Evolutionary conservation across 2,113 vertebrate genomes (phyloP), one percentile per base, ranked within the genome.

Genomic region (Scartelaos histophorus): DNA sequence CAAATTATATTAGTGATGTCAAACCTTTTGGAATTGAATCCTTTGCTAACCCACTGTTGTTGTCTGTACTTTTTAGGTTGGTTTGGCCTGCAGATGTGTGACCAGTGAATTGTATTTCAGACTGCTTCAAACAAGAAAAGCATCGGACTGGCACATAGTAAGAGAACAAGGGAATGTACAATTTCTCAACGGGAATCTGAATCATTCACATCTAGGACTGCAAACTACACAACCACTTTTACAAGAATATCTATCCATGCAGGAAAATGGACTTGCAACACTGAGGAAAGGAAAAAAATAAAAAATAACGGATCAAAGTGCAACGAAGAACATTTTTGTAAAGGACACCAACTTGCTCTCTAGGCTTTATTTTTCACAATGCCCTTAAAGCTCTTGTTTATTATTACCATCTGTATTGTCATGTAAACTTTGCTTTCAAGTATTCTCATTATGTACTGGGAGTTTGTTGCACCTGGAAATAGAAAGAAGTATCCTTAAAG

Each of bases 91-190:
- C 67, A 71, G 74, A 71, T 69, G 68, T 71, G 72, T 3, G 65
- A 71, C 22, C 66, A 75, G 57, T 4, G 69, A 58, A 67, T 45
- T 49, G 73, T 78, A 73, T 54, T 56, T 69, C 67, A 76, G 70
- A 62, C 76, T 70, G 80, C 78, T 68, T 60, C 61, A 51, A 77
- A 78, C 73, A 69, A 71, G 83, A 80, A 58, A 65, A 25, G 24
- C 68, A 78, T 67, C 38, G 56, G 78, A 88, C 82, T 24, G 71
- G 65, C 68, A 47, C 60, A 60, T 74, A 51, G 13, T 57, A 87
- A 62, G 79, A 76, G 81, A 86, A 78, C 81, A 82, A 86, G 84
- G 88, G 92, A 92, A 89, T 90, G 89, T 91, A 92, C 75, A 81
- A 85, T 90, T 90, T 88, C 78, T 91, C 71, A 66, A 78, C 62